These are phyloP conservation scores for Brienomyrus brachyistius DNA, from an alignment of 2,113 vertebrate species.

Conservation along the genomic window DNA sequence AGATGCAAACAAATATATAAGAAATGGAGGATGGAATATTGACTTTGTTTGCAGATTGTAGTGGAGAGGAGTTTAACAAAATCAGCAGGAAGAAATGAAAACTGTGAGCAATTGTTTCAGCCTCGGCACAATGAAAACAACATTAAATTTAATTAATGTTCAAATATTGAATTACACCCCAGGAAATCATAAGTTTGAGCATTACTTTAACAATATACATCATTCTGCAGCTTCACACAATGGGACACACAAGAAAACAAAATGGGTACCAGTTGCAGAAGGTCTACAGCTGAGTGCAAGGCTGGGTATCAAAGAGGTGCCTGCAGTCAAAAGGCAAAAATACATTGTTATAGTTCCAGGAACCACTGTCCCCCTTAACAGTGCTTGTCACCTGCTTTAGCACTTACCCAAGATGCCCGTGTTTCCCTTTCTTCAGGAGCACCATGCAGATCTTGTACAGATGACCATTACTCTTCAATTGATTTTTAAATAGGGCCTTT, in stretches of 20 bases:
- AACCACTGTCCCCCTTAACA: background rate
- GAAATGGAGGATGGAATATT: background rate
- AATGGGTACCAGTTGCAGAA: background rate
- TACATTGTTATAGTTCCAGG: background rate
- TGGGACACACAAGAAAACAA: background rate
- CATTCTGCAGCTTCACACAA: background rate
- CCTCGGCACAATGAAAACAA: background rate
- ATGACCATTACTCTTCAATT: background rate
- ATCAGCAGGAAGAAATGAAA: conserved; percentile 1
- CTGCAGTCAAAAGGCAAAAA: background rate
- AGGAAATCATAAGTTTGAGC: conserved; percentile 3
- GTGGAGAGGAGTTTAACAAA: background rate
- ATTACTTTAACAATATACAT: background rate
- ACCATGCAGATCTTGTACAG: background rate
- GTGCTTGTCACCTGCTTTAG: background rate
- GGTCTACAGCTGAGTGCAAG: background rate
- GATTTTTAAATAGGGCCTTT: background rate
- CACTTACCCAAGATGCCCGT: background rate
- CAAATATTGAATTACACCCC: conserved; percentile 3
- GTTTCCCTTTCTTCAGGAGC: background rate
- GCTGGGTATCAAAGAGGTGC: background rate
- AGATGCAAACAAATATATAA: background rate
- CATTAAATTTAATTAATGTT: background rate
- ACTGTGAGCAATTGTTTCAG: background rate
- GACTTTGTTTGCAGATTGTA: background rate